Evolutionary conservation across 1,140 invertebrate genomes (phyloP), one percentile per base, ranked within the genome.

Genomic region (Ladona fulva): DNA sequence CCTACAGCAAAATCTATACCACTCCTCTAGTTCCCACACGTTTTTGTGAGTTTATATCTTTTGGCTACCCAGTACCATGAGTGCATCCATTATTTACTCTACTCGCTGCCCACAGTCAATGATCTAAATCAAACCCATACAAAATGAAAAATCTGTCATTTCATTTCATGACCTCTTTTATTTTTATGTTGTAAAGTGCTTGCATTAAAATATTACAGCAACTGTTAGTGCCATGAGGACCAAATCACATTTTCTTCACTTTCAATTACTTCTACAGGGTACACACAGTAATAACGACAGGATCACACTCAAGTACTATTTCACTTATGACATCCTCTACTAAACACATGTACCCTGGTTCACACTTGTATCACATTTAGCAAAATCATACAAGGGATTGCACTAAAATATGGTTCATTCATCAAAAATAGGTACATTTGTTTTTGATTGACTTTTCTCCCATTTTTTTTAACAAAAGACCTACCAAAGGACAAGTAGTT

Each of bases 321-420:
- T 66, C 52, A 22, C 12, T 66, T 66, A 66, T 66, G 14, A 66
- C 52, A 22, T 66, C 52, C n/a, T 22, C n/a, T 66, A 66, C 12
- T 66, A 22, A 66, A 66, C 52, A 19, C n/a, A 66, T 66, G 52
- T 22, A 66, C 52, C 52, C 52, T 66, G 52, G 52, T 22, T 22
- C 52, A 66, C n/a, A 66, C 52, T 66, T 66, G 14, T 22, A 66
- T 66, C 14, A 19, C 52, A 66, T 66, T 66, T 66, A 66, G 14
- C 14, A 66, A 66, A 66, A 66, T 66, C n/a, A 66, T 66, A 66
- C 52, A 66, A 66, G 52, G 52, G 52, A 22, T 66, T 66, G 52
- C 52, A 66, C 52, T 66, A 66, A 66, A 66, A 66, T 66, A 66
- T 22, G n/a, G n/a, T 66, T 66, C n/a, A 66, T 66, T 66, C 52